Evolutionary conservation across 2,888 invertebrate species (phyloP), one percentile per base, ranked within the genome.

Genomic region (Phaedon cochleariae): DNA sequence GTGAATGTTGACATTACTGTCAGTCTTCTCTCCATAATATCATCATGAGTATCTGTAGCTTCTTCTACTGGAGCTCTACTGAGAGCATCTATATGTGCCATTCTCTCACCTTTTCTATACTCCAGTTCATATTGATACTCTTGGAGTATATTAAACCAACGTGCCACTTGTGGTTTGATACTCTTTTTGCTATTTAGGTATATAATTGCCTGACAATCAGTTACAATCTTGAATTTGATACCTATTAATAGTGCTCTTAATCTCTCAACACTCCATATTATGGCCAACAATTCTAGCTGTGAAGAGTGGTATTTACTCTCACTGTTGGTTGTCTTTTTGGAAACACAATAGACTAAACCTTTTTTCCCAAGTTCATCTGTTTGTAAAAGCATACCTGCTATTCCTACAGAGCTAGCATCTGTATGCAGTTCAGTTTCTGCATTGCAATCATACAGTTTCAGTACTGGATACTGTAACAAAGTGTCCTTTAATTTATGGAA

Each of bases 351-450:
- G n/a, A 77, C 66, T 4, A 75, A 69, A 48, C 74, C 72, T 21
- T 71, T 57, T 18, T 52, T 61, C 10, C 68, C 63, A 48, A 70
- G 67, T 6, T 72, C 70, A 18, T 72, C 71, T 54, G 60, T 51
- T 59, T 79, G 77, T 12, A 78, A 29, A 9, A 78, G 54, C 21
- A 76, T 68, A 17, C 74, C 76, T 2, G 76, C 76, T 2, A 73
- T 59, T 0, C 76, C 78, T 0, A 41, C 22, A 7, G 48, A 22
- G 54, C 67, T 65, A 2, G 72, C 73, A 45, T 70, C 74, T 6
- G 67, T 67, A 37, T 73, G 73, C 45, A 72, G 34, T 59, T 74
- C 67, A 1, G 69, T 70, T 4, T 6, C 29, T 15, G 69, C 62
- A 26, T 65, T 66, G 1, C 64, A 55, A 45, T 71, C 53, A 60